Evolutionary conservation across 2,888 invertebrate genomes (phyloP), one percentile per base, ranked within the genome.

Genomic region (Brenthis hecate): DNA sequence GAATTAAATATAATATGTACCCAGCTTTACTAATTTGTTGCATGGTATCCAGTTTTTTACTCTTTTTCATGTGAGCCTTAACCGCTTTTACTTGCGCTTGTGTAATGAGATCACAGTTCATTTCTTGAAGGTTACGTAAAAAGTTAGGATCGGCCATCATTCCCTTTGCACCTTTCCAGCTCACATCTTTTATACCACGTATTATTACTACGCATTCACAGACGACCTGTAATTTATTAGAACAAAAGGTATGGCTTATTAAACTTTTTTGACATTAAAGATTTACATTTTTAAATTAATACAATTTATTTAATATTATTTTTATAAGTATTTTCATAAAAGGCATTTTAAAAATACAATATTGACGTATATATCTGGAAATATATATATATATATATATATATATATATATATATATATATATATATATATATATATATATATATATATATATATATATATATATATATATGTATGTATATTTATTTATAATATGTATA

Each of bases 61-160:
- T 90, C 74, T 93, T 93, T 82, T 96, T 96, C 94, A 97, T 94
- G 80, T 97, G 96, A 0, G 94, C 89, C 72, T 95, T 95, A 11
- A 96, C 95, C 1, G 94, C 94, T 75, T 95, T 95, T 14, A 96
- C 95, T 82, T 97, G 96, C 13, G 92, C 93, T 74, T 94, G 93
- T 0, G 96, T 96, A 71, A 97, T 95, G 5, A 94, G 93, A 78
- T 97, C 96, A 78, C 95, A 96, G 82, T 98, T 97, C 96, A 98
- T 96, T 85, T 98, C 97, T 87, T 96, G 96, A 50, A 98, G 92
- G 65, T 94, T 94, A 64, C 94, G 93, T 51, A 98, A 85, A 87
- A 98, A 98, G 85, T 94, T 96, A 0, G 97, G 96, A 81, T 98
- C 98, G 0, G 97, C 95, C 98, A 98, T 98, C 96, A 98, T 97